Evolutionary conservation across 2,797 vertebrate species (phyloP).

Genomic region (Periparus ater): DNA sequence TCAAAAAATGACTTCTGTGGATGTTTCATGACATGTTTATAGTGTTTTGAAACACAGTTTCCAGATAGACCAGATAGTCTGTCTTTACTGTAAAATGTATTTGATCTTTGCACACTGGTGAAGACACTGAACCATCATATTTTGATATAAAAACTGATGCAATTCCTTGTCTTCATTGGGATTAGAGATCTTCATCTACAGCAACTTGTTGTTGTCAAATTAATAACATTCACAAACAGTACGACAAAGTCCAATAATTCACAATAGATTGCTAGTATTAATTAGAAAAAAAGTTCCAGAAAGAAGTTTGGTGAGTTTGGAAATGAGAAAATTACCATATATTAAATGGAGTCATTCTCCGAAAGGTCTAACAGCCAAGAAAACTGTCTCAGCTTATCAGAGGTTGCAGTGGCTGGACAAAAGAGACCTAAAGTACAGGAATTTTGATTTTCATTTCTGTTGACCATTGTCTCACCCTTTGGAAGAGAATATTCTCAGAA

Average conservation of each 20-base stretch:
- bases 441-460: neutral
- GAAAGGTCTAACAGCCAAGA: neutral
- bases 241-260: neutral
- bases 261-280: neutral
- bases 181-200: neutral
- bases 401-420: fast-evolving
- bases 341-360: neutral
- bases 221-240: neutral
- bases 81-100: neutral
- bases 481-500: neutral
- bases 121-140: neutral
- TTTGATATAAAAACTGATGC: neutral
- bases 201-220: neutral
- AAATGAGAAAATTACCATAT: neutral
- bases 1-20: neutral
- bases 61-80: neutral
- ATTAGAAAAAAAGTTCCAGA: neutral
- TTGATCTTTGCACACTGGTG: neutral
- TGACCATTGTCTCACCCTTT: neutral
- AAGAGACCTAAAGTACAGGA: neutral
- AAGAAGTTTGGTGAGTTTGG: neutral
- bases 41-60: neutral
- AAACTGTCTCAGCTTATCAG: neutral
- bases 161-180: neutral
- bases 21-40: neutral